These are phyloP conservation scores for Thalpophila matura DNA, from an alignment of 2,888 invertebrate genomes.

Conservation along the genomic window DNA sequence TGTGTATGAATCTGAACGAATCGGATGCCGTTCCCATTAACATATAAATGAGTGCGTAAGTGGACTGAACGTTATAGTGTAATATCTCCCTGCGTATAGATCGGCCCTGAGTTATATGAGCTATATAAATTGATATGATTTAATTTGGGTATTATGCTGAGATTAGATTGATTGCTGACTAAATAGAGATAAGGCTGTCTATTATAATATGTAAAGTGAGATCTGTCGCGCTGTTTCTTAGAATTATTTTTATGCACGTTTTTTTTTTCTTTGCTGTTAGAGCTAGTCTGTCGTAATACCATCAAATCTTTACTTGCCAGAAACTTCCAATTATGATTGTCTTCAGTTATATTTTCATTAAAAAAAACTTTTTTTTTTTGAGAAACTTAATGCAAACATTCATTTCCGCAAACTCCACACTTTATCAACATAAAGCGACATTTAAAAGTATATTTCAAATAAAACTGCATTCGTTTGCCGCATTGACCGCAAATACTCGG, in stretches of 20 bases:
- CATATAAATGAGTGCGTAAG: conserved; percentile 90
- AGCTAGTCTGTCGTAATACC: background rate
- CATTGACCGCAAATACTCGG: conserved; percentile 87
- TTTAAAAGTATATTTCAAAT: conserved; percentile 85
- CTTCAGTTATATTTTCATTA: background rate
- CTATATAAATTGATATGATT: conserved; percentile 75
- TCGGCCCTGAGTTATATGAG: conserved; percentile 74
- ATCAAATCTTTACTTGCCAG: background rate
- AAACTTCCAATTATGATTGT: background rate
- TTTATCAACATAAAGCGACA: conserved; percentile 79
- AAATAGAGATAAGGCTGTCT: conserved; percentile 51
- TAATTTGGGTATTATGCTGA: conserved; percentile 65
- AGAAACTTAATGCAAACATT: conserved; percentile 27
- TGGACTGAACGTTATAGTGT: conserved; percentile 83
- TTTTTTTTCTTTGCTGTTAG: conserved; percentile 1
- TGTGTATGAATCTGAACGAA: conserved; percentile 86
- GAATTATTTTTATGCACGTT: conserved; percentile 2
- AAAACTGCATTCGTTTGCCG: conserved; percentile 82
- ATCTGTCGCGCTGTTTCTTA: conserved; percentile 8
- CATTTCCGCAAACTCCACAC: conserved; percentile 69
- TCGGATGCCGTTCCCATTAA: conserved; percentile 85
- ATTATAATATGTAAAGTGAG: conserved; percentile 54
- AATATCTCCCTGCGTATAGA: conserved; percentile 76
- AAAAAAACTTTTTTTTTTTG: background rate
- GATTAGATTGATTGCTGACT: conserved; percentile 68